A percentile compares a stretch with the other conserved stretches of the same genome.
Conservation (phyloP, 2,797 vertebrate species). For the Hippopotamyrus pictus region DNA sequence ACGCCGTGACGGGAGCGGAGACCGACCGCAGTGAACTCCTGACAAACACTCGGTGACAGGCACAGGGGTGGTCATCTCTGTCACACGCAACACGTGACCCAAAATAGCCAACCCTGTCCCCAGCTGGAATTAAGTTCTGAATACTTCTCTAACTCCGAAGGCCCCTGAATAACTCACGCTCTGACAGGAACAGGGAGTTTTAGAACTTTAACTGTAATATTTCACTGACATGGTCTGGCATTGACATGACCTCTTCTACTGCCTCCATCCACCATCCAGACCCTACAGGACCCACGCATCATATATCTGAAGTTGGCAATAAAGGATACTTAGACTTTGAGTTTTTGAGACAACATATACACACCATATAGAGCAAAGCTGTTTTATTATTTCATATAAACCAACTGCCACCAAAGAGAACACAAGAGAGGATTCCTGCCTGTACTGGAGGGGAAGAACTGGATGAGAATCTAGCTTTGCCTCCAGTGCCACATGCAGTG, state of each 20-base stretch:
- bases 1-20: neutral
- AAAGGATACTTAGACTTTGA: neutral
- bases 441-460: neutral
- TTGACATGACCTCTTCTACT: neutral
- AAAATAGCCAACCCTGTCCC: neutral
- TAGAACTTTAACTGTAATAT: neutral
- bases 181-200: neutral
- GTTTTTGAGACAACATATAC: neutral
- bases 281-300: neutral
- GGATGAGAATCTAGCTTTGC: neutral
- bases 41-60: neutral
- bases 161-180: neutral
- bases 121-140: neutral
- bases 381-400: neutral
- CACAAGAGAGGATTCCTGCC: neutral
- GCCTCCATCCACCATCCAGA: neutral
- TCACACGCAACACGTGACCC: neutral
- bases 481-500: constrained; percentile 14
- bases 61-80: neutral
- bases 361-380: neutral
- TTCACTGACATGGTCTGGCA: neutral
- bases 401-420: neutral
- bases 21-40: neutral
- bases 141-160: neutral
- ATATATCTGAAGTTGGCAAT: neutral